These are phyloP conservation scores for Athetis lepigone DNA, from an alignment of 2,888 invertebrate species.

Conservation along the genomic window DNA sequence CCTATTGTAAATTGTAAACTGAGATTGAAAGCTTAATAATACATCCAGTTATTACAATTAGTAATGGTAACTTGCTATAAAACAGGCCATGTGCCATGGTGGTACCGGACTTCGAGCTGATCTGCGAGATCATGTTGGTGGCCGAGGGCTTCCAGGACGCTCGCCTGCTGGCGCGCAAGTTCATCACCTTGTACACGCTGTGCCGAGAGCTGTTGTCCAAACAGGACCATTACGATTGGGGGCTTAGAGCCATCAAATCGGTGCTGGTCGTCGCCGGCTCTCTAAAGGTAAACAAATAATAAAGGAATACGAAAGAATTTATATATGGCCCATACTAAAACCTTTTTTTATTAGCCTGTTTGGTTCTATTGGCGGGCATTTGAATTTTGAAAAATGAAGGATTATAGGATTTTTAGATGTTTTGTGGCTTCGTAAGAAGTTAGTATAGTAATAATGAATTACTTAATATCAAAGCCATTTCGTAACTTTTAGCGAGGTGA, in stretches of 20 bases:
- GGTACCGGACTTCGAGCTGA: slow-evolving; percentile 98
- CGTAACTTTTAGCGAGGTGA: slow-evolving; percentile 91
- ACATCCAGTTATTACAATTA: neutral
- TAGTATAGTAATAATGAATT: neutral
- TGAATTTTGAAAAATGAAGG: neutral
- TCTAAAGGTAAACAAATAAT: slow-evolving; percentile 91
- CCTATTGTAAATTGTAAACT: too few relatives aligned
- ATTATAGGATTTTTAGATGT: neutral
- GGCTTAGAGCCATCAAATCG: slow-evolving; percentile 98
- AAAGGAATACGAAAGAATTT: too few relatives aligned
- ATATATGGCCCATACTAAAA: too few relatives aligned
- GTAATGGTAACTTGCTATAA: slow-evolving; percentile 3
- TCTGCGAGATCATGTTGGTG: slow-evolving; percentile 99
- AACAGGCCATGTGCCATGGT: slow-evolving; percentile 98
- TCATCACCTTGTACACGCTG: slow-evolving; percentile 97
- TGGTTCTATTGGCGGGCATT: too few relatives aligned
- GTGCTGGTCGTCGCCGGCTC: slow-evolving; percentile 98
- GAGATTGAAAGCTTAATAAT: too few relatives aligned
- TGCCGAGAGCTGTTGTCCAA: slow-evolving; percentile 97
- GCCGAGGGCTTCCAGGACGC: slow-evolving; percentile 99
- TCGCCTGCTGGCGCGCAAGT: slow-evolving; percentile 96
- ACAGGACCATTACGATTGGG: slow-evolving; percentile 99
- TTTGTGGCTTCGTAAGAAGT: neutral
- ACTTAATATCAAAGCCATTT: neutral
- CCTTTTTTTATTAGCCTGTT: too few relatives aligned